Conservation (phyloP, 92 coral and sea anemone species). For the Zoanthus sociatus region DNA sequence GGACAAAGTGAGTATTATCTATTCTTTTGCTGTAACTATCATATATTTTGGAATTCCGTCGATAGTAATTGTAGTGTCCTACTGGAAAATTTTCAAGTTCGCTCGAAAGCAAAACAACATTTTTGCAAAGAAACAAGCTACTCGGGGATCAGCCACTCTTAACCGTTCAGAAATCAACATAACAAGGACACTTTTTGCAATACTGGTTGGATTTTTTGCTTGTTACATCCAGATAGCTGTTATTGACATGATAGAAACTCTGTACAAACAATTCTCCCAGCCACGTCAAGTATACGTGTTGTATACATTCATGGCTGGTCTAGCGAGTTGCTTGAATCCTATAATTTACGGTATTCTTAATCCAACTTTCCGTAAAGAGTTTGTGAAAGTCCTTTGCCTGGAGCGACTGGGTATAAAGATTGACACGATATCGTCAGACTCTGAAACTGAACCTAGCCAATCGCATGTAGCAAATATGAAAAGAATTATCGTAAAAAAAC, state of each 20-base stretch:
- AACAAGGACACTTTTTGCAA: constrained; percentile 20
- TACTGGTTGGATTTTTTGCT: constrained; percentile 25
- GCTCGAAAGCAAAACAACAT: constrained; percentile 32
- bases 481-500: neutral
- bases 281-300: constrained; percentile 34
- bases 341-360: constrained; percentile 26
- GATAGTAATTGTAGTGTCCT: constrained; percentile 13
- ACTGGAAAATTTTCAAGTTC: constrained; percentile 31
- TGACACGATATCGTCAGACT: constrained; percentile 17
- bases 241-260: constrained; percentile 29
- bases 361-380: constrained; percentile 42
- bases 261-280: constrained; percentile 23
- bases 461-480: neutral
- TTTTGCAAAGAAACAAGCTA: neutral
- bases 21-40: neutral
- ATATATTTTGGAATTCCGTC: constrained; percentile 38
- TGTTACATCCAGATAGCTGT: constrained; percentile 39
- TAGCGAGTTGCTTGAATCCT: constrained; percentile 36
- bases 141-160: neutral
- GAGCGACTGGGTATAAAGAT: constrained; percentile 39
- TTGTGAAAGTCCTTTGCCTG: constrained; percentile 22
- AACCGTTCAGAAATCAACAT: constrained; percentile 22
- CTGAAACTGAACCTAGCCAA: neutral
- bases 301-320: constrained; percentile 15
- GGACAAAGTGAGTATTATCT: neutral